Percentiles rank a stretch among this genome's conserved stretches.
These are phyloP conservation scores for Cephus runcator DNA, from an alignment of 2,888 invertebrate genomes.

Conservation along the genomic window DNA sequence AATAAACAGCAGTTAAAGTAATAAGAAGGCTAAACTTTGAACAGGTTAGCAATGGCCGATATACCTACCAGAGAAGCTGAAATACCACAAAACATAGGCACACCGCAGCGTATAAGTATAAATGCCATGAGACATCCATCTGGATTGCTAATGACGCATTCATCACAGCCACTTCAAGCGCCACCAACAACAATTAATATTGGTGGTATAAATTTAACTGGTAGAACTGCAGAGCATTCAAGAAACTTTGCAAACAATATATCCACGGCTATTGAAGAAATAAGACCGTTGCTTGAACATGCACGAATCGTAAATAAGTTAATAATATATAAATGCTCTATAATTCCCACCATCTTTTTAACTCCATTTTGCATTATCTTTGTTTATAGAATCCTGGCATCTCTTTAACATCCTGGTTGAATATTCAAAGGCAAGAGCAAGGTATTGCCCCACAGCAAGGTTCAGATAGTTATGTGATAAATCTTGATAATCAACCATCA, in stretches of 20 bases:
- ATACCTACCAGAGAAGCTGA: background rate
- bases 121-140: slow-evolving; percentile 8
- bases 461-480: slow-evolving; percentile 58
- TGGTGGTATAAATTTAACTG: slow-evolving; percentile 21
- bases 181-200: slow-evolving; percentile 23
- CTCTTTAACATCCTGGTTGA: slow-evolving; percentile 51
- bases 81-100: background rate
- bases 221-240: slow-evolving; percentile 39
- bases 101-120: background rate
- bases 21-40: background rate
- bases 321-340: slow-evolving; percentile 13
- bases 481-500: slow-evolving; percentile 44
- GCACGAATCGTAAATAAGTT: slow-evolving; percentile 67
- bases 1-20: background rate
- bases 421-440: slow-evolving; percentile 61
- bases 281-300: slow-evolving; percentile 75
- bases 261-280: slow-evolving; percentile 71
- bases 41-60: background rate
- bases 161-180: slow-evolving; percentile 7
- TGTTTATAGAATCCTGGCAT: slow-evolving; percentile 42
- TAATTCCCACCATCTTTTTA: slow-evolving; percentile 1
- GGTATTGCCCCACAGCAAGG: slow-evolving; percentile 55
- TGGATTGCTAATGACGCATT: slow-evolving; percentile 26
- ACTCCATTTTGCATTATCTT: background rate
- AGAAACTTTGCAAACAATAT: slow-evolving; percentile 51